Evolutionary conservation across 2,888 invertebrate genomes (phyloP), one percentile per base, ranked within the genome.

Genomic region (Theretra japonica): DNA sequence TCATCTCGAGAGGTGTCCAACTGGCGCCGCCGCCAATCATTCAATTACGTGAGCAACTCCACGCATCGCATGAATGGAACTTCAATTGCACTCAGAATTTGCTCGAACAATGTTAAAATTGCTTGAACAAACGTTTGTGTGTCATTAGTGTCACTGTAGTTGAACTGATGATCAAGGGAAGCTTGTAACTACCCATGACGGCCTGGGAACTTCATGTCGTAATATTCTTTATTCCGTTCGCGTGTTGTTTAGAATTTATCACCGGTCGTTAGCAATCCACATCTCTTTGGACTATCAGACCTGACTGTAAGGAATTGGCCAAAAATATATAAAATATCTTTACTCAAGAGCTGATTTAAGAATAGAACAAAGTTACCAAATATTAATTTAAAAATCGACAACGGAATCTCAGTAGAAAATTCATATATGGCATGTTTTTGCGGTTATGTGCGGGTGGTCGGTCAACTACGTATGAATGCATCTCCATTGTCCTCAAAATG

Each of bases 11-110:
- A 88, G 90, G 89, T 88, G 88, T 86, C 86, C 84, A 86, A 78
- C 82, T 88, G 92, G 91, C 92, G 91, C 89, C 87, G 86, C 87
- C 75, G 84, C 79, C 89, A 92, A 92, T 92, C 90, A 89, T 90
- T 88, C 90, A 91, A 92, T 92, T 91, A 88, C 83, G 79, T 77
- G 77, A 86, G 83, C 84, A 85, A 76, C 83, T 76, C 75, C 75
- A 76, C 81, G 81, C 82, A 80, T 79, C 80, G 82, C 68, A 70
- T 58, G 68, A 70, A 70, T 68, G 65, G 59, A 73, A 48, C 70
- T 28, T 73, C 88, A 90, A 88, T 90, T 89, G 84, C 80, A 77
- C 70, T 41, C 58, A 68, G 53, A 70, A 70, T 59, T 72, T 72
- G 53, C 72, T 69, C 72, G 72, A 69, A 60, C 50, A 69, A 68